Conservation (phyloP, 2,797 vertebrate genomes). For the Phalloptychus januarius region DNA sequence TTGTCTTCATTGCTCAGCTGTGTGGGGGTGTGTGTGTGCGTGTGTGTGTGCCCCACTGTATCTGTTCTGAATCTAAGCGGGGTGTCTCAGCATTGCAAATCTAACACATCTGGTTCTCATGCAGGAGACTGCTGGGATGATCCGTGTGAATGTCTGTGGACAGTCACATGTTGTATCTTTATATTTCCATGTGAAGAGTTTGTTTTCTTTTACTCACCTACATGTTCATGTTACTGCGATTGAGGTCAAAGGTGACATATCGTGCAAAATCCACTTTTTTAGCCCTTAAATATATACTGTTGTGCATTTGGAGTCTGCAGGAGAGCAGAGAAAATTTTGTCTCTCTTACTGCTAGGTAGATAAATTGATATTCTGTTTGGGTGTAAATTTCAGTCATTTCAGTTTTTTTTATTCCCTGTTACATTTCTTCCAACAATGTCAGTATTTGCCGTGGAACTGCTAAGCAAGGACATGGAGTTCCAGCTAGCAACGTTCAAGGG, state of each 20-base stretch:
- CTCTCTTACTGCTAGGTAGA: background rate
- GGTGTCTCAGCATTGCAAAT: slow-evolving; percentile 42
- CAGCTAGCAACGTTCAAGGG: background rate
- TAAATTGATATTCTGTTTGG: background rate
- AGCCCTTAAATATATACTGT: background rate
- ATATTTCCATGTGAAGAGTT: slow-evolving; percentile 15
- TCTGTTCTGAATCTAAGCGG: slow-evolving; percentile 39
- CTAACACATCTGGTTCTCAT: slow-evolving; percentile 45
- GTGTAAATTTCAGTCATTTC: background rate
- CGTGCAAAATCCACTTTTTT: background rate
- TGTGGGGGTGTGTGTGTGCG: too few relatives aligned
- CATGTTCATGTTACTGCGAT: background rate
- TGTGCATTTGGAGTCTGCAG: background rate
- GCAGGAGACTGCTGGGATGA: slow-evolving; percentile 15
- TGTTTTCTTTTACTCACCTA: slow-evolving; percentile 18
- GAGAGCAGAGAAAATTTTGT: background rate
- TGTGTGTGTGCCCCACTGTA: slow-evolving; percentile 4
- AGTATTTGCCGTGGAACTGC: background rate
- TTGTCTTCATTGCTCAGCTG: slow-evolving; percentile 16
- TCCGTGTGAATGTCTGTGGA: slow-evolving; percentile 1
- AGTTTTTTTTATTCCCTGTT: background rate
- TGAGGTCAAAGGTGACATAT: slow-evolving; percentile 3
- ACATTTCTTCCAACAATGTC: background rate
- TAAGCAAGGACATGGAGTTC: background rate
- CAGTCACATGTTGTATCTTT: slow-evolving; percentile 5